These are phyloP conservation scores for Aselliscus stoliczkanus DNA, from an alignment of 2,797 vertebrate genomes.

Conservation along the genomic window DNA sequence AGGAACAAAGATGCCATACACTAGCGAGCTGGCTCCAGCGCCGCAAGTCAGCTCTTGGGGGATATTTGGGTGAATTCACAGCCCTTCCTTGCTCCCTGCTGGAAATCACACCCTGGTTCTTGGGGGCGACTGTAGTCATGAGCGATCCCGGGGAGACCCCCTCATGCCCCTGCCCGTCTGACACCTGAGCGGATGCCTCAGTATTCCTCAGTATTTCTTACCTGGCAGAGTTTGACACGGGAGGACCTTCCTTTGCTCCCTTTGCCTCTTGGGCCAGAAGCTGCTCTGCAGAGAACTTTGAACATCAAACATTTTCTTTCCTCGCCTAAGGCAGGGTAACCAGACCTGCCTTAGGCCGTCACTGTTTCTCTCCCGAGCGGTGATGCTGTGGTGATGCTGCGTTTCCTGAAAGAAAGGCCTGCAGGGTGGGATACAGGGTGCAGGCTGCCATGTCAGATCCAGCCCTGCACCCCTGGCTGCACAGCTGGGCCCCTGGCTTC, in stretches of 20 bases:
- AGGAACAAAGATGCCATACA: not conserved
- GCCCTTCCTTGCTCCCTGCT: not conserved
- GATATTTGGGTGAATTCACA: not conserved
- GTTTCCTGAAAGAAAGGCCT: not conserved
- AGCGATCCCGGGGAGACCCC: not conserved
- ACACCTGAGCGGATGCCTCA: no score
- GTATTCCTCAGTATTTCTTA: no score
- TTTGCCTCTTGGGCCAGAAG: not conserved
- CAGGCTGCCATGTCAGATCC: fast-evolving
- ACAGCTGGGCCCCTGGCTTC: not conserved
- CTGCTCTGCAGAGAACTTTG: not conserved
- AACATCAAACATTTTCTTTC: not conserved
- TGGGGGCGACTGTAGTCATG: fast-evolving
- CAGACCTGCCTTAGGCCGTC: fast-evolving
- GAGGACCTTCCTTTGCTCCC: fast-evolving
- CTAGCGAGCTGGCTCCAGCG: fast-evolving
- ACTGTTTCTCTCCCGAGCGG: not conserved
- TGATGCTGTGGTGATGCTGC: not conserved
- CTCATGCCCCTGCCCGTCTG: not conserved
- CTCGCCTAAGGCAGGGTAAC: fast-evolving
- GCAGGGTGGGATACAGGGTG: not conserved
- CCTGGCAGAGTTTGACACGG: not conserved
- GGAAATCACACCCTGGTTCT: fast-evolving
- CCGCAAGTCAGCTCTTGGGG: not conserved
- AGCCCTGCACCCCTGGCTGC: not conserved